These are phyloP conservation scores for Brenthis daphne DNA, from an alignment of 2,888 invertebrate genomes.

Conservation along the genomic window DNA sequence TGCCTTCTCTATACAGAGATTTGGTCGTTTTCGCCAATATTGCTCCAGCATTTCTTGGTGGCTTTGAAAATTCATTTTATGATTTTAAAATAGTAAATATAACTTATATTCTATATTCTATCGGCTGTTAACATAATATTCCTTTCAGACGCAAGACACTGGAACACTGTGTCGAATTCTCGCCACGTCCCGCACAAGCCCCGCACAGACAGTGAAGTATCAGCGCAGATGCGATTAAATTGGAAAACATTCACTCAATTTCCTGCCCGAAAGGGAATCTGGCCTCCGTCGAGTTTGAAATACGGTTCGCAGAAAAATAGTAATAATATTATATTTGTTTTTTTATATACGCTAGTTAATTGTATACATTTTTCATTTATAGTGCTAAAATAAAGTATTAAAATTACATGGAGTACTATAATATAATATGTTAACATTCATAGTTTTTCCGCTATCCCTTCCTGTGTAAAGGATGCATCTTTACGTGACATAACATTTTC, in stretches of 20 bases:
- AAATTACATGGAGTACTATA: no score
- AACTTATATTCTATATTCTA: background rate
- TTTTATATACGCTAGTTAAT: background rate
- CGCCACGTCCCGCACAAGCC: constrained; percentile 42
- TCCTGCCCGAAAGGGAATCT: constrained; percentile 72
- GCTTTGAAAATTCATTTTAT: no score
- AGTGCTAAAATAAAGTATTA: no score
- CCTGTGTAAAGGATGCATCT: no score
- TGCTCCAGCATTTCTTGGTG: no score
- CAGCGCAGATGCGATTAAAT: constrained; percentile 78
- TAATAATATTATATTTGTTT: background rate
- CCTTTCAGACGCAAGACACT: background rate
- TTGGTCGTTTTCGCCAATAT: no score
- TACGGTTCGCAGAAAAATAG: constrained; percentile 41
- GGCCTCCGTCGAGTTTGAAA: constrained; percentile 51
- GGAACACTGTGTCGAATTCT: constrained; percentile 35
- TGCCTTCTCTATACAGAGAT: no score
- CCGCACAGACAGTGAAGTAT: constrained; percentile 60
- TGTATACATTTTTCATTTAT: no score
- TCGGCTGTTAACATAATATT: constrained; percentile 9
- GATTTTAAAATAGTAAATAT: no score
- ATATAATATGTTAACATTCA: no score
- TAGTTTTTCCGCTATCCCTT: no score
- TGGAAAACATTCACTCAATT: constrained; percentile 82
- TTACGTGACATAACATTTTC: no score